Conservation (phyloP, 2,888 invertebrate genomes). For the Amblyteles armatorius region DNA sequence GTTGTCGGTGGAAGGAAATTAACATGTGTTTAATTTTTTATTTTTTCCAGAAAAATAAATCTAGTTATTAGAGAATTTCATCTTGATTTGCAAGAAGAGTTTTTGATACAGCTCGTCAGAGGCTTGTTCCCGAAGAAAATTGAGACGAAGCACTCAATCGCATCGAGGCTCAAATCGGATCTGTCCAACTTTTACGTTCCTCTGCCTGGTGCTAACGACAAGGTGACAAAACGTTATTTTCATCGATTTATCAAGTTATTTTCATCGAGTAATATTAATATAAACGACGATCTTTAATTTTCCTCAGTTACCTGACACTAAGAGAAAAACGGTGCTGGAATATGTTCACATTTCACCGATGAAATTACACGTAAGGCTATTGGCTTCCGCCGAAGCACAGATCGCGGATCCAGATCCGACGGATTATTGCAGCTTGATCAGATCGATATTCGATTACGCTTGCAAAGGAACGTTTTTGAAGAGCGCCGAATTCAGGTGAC, state of each 20-base stretch:
- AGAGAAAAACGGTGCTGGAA: conserved; percentile 84
- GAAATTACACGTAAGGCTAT: conserved; percentile 88
- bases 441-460: conserved; percentile 79
- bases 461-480: conserved; percentile 79
- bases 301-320: conserved; percentile 66
- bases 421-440: conserved; percentile 79
- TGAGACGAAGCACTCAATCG: conserved; percentile 79
- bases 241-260: background rate
- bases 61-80: conserved; percentile 77
- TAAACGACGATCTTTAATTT: background rate
- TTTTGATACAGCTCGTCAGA: conserved; percentile 77
- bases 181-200: conserved; percentile 76
- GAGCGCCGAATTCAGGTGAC: conserved; percentile 78
- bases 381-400: conserved; percentile 78
- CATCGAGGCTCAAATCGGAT: conserved; percentile 78
- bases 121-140: conserved; percentile 75
- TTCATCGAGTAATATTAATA: background rate
- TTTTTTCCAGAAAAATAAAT: conserved; percentile 76
- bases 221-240: conserved; percentile 30
- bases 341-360: conserved; percentile 87
- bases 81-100: conserved; percentile 80
- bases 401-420: conserved; percentile 70
- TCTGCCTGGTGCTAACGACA: conserved; percentile 66
- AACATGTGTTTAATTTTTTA: conserved; percentile 3
- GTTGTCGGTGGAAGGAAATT: background rate